Evolutionary conservation across 2,888 invertebrate species (phyloP).

Genomic region (Syrista parreyssii): DNA sequence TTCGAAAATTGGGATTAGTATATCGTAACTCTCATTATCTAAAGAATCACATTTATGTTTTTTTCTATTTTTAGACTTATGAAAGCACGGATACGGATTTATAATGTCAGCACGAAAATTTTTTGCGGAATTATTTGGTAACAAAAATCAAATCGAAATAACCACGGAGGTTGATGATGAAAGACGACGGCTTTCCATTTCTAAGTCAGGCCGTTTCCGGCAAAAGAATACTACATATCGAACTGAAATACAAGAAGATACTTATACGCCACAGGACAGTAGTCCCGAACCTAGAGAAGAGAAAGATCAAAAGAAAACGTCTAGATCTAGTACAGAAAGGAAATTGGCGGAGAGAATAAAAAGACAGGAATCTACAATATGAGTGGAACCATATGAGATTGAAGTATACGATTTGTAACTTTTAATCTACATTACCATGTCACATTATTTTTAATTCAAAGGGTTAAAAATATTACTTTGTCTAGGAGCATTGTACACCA

Average conservation of each 20-base stretch:
- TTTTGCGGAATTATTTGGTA: constrained; percentile 26
- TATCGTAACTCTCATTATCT: background rate
- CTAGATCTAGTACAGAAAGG: background rate
- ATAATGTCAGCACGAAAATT: constrained; percentile 29
- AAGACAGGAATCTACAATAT: constrained; percentile 15
- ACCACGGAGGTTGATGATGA: constrained; percentile 20
- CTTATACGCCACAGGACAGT: constrained; percentile 13
- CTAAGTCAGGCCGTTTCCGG: constrained; percentile 26
- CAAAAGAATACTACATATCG: constrained; percentile 19
- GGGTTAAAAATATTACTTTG: background rate
- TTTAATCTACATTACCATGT: background rate
- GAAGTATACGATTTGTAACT: background rate
- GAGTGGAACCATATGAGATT: background rate
- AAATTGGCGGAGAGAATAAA: constrained; percentile 12
- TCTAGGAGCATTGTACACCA: background rate
- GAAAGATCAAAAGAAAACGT: background rate
- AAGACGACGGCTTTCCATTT: constrained; percentile 24
- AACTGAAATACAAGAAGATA: constrained; percentile 25
- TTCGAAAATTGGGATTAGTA: background rate
- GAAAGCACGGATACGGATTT: background rate
- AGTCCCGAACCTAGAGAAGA: constrained; percentile 3
- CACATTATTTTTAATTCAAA: background rate
- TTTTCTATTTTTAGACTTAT: background rate
- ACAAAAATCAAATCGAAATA: constrained; percentile 26
- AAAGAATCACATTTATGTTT: background rate